These are phyloP conservation scores for Macrophya alboannulata DNA, from an alignment of 2,888 invertebrate genomes.

Conservation along the genomic window DNA sequence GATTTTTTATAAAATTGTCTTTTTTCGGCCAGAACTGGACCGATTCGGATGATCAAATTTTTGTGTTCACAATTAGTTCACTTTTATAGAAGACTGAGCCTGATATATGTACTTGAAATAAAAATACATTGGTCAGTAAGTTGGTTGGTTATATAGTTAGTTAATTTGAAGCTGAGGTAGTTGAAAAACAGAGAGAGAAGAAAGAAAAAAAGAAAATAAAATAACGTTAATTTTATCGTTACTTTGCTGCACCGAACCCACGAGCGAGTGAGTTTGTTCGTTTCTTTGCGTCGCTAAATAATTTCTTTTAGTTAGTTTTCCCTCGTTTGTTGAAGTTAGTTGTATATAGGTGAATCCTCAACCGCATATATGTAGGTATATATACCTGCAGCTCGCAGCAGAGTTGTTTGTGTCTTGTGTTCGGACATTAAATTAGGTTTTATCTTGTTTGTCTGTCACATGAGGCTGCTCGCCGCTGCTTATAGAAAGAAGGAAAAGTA, in stretches of 20 bases:
- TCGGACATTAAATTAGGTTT: slow-evolving; percentile 42
- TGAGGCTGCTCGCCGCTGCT: neutral
- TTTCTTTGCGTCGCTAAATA: neutral
- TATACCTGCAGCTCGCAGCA: neutral
- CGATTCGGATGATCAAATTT: no score
- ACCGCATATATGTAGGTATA: no score
- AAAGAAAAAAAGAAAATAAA: neutral
- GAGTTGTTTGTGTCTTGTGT: slow-evolving; percentile 4
- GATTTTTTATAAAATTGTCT: no score
- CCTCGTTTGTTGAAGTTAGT: neutral
- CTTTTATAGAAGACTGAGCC: neutral
- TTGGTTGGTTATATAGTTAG: neutral
- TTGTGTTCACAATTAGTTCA: neutral
- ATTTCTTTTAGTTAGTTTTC: slow-evolving; percentile 5
- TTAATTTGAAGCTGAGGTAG: neutral
- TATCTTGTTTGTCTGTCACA: slow-evolving; percentile 30
- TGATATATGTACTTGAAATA: neutral
- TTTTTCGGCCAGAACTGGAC: no score
- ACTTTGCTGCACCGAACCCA: neutral
- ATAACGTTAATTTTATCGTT: neutral
- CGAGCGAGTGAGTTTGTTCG: neutral
- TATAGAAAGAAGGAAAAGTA: neutral
- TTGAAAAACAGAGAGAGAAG: no score
- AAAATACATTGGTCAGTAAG: neutral
- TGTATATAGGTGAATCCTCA: neutral